Evolutionary conservation across 2,113 vertebrate genomes (phyloP).

Genomic region (Scomber japonicus): DNA sequence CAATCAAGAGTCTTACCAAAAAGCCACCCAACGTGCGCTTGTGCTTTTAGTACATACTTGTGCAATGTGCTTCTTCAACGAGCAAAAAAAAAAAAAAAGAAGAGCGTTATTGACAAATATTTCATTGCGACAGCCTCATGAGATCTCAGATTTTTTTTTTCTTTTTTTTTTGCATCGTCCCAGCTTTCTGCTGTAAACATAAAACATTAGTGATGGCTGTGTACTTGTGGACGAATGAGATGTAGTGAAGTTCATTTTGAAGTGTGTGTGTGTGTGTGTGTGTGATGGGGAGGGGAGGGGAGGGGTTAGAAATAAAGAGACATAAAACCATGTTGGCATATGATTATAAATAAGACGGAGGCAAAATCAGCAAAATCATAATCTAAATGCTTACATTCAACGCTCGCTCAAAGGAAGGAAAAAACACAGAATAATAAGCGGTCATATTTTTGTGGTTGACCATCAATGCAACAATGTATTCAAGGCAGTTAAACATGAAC

Average conservation of each 20-base stretch:
- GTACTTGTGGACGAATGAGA: conserved; percentile 52
- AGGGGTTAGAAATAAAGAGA: conserved; percentile 23
- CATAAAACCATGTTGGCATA: conserved; percentile 39
- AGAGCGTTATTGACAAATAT: conserved; percentile 84
- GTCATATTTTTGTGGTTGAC: conserved; percentile 31
- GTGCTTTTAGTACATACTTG: conserved; percentile 80
- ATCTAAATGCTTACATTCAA: conserved; percentile 32
- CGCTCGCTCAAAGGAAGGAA: background rate
- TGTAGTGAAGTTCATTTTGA: conserved; percentile 47
- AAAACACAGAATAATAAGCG: conserved; percentile 1
- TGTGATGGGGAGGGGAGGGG: background rate
- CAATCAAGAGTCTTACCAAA: conserved; percentile 82
- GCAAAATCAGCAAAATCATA: conserved; percentile 32
- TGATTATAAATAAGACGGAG: conserved; percentile 40
- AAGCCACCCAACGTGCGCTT: conserved; percentile 83
- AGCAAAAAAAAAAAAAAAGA: conserved; percentile 36
- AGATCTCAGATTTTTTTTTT: conserved; percentile 41
- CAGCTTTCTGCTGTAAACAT: conserved; percentile 65
- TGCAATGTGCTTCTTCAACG: conserved; percentile 69
- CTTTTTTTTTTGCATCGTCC: conserved; percentile 36
- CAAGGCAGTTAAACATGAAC: background rate
- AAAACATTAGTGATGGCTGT: conserved; percentile 60
- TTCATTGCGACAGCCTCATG: conserved; percentile 78
- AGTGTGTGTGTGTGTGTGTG: background rate
- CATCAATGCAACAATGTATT: background rate